Base-by-base conservation (phyloP, 2,113 vertebrate genomes). In the Xenopus borealis region DNA sequence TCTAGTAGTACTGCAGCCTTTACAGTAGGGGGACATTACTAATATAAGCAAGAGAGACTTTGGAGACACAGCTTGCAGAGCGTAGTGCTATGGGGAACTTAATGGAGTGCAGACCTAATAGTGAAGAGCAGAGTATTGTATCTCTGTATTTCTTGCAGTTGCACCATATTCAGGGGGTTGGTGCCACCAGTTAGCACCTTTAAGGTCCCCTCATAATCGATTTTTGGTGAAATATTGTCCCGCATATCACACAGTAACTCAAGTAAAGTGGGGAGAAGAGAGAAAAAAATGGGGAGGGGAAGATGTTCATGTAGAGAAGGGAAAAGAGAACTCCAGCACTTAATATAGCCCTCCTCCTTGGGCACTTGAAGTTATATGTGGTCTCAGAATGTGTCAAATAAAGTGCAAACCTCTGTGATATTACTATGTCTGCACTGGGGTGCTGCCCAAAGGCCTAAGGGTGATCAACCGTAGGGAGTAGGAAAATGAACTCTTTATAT, bases 101-200 rank as follows among this genome's bases (percentile, higher is more conserved):
- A 10, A 3, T 2, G 13, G 46, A 3, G 52, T 10, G 70, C 80
- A 12, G 78, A 93, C 92, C 68, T 85, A 82, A 97, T 92, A 67
- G 91, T 91, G 65, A 83, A 68, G 67, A 96, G 87, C 66, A 97
- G 85, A 19, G 82, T 79, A 80, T 95, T 96, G 82, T 95, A 97
- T 88, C 93, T 91, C 82, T 95, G 92, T 75, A 95, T 95, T 90
- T 97, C 95, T 80, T 97, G 94, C 69, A 95, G 84, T 62, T 96
- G 81, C 47, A 95, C 94, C 55, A 95, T 92, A 44, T 92, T 94
- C 47, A 95, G 87, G 0, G 94, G 94, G 10, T 91, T 92, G 0
- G 88, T 86, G 72, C 93, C 88, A 0, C 87, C 83, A 62, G 89
- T 86, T 66, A 97, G 80, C 16, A 92, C 53, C 27, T 84, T 84